Evolutionary conservation across 2,797 vertebrate genomes (phyloP).

Genomic region (Tiaroga cobitis): DNA sequence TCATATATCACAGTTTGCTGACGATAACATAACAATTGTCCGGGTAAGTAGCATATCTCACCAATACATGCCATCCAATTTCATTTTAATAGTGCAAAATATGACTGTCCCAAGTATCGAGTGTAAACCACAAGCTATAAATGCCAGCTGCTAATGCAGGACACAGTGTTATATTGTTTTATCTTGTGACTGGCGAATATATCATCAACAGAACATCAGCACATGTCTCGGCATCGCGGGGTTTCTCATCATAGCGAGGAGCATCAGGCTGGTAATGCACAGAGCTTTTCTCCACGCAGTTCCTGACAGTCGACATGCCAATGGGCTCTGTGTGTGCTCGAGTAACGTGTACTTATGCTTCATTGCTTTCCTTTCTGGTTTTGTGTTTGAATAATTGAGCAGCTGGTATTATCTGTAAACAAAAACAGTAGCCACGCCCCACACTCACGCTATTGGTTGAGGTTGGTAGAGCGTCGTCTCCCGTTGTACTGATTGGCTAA

Average conservation of each 20-base stretch:
- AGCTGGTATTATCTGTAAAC: background rate
- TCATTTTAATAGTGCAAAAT: background rate
- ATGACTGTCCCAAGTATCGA: background rate
- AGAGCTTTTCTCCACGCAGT: background rate
- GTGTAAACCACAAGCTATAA: background rate
- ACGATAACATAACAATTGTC: conserved; percentile 76
- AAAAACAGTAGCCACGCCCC: background rate
- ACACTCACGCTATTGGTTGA: background rate
- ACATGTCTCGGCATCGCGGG: conserved; percentile 75
- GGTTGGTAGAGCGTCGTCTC: background rate
- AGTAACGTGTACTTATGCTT: background rate
- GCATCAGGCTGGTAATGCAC: conserved; percentile 77
- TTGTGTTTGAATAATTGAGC: background rate
- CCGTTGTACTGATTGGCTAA: background rate
- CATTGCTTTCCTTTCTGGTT: no score
- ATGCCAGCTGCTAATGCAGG: background rate
- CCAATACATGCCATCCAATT: background rate
- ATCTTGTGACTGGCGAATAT: conserved; percentile 9
- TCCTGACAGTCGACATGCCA: background rate
- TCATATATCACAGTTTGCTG: conserved; percentile 71
- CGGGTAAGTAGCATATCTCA: conserved; percentile 70
- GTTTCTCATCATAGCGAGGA: conserved; percentile 75
- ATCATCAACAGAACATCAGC: conserved; percentile 74
- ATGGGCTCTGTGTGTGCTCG: background rate
- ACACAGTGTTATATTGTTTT: background rate